Base-by-base conservation (phyloP, 2,113 vertebrate genomes). In the Gorsachius goisagi region DNA sequence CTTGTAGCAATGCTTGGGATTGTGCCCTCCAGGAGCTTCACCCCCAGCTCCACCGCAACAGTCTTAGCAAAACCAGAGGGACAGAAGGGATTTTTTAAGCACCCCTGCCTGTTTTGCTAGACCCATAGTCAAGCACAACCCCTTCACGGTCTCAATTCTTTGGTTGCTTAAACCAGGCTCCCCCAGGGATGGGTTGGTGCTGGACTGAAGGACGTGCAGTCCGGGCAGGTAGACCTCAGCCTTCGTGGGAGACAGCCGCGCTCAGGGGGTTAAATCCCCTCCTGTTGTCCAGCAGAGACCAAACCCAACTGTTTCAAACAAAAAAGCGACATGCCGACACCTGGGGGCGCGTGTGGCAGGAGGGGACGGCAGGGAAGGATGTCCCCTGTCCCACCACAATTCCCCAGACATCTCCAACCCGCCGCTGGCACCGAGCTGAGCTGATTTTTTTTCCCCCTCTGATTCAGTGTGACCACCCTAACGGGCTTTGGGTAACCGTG, bases 361-460 rank as follows among this genome's bases (percentile, higher is more conserved):
- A 58, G 47, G n/a, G 52, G 44, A 17, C 4, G 3, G 17, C 47
- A 67, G 71, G 35, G 41, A 66, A 66, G 85, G 50, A 22, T n/a
- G 53, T 47, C 53, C 64, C 62, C 74, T 30, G 23, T 76, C 68
- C 83, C 79, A 68, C 14, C 0, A 0, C 50, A 49, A 18, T 32
- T 50, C 39, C 39, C 39, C 28, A 68, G n/a, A 9, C 1, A 0
- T 23, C 72, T 32, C 10, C 27, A 35, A 44, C 44, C 9, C 12
- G 2, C 80, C 2, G 2, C 62, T 1, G 0, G 35, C 32, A 1
- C 39, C 0, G 0, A 71, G 77, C 50, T 4, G 37, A 50, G 88
- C 58, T 18, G 66, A 14, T 49, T 66, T 88, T 28, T 66, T 47
- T 17, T 3, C 32, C 68, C 32, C 68, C 15, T 80, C 72, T 83